A percentile compares a stretch with the other conserved stretches of the same genome.
phyloP scores from a whole-genome alignment of 2,113 vertebrate genomes.

The Scopus umbretta region DNA sequence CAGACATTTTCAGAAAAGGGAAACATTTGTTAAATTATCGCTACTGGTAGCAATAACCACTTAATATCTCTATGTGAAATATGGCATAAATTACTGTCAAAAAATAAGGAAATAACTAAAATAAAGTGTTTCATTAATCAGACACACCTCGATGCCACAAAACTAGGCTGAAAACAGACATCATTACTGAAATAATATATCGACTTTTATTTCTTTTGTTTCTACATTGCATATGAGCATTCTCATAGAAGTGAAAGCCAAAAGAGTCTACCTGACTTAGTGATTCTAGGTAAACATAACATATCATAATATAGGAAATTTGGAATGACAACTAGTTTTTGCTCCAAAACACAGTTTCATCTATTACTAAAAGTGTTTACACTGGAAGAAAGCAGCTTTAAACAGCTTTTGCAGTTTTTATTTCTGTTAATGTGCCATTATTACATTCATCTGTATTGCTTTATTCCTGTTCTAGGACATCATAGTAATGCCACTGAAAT shows the following conservation, averaged over 20 bases:
- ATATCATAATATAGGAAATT: neutral
- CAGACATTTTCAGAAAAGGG: neutral
- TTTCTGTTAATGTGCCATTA: neutral
- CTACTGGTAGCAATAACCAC: constrained; percentile 1
- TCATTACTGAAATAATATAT: neutral
- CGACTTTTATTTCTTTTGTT: neutral
- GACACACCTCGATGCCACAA: neutral
- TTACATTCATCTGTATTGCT: neutral
- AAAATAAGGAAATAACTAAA: constrained; percentile 6
- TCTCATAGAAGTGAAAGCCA: neutral
- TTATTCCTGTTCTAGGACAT: neutral
- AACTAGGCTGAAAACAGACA: neutral
- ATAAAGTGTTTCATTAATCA: constrained; percentile 15
- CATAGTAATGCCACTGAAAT: neutral
- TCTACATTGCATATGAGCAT: neutral
- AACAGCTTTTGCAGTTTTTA: neutral
- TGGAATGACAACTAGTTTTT: neutral
- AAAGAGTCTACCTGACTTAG: neutral
- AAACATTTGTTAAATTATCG: constrained; percentile 41
- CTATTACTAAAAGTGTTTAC: neutral
- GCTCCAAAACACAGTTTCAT: neutral
- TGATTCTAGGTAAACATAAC: neutral
- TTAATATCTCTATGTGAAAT: neutral
- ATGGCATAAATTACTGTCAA: neutral
- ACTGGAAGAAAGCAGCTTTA: neutral